Evolutionary conservation across 2,113 vertebrate species (phyloP), one percentile per base, ranked within the genome.

Genomic region (Barbus barbus): DNA sequence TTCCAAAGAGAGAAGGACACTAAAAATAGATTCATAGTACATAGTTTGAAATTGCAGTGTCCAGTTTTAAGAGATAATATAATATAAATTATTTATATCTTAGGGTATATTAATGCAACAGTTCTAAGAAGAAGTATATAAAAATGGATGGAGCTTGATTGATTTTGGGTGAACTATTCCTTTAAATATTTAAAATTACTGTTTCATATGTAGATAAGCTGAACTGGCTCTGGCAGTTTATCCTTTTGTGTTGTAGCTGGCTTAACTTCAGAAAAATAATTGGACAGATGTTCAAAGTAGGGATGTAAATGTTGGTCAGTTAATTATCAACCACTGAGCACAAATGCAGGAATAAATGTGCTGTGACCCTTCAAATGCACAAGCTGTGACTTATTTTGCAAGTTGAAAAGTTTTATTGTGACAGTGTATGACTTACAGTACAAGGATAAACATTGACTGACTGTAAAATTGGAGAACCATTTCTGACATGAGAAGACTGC

Each of bases 181-280:
- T 69, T 22, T 36, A 36, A 69, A 5, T 14, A 41, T 41, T 38
- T 63, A 65, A 18, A 8, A 5, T 46, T 46, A 9, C 9, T 73
- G 36, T 26, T 74, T 73, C 8, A 77, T 51, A n/a, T 58, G 26
- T 22, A 77, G 75, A 77, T 58, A 78, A 78, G 31, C 14, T 20
- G 46, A 75, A 53, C 46, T 6, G 46, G 26, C 73, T 75, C n/a
- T 0, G 24, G 12, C 22, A 46, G 5, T 46, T 74, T 76, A 9
- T 76, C 28, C 26, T 33, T 77, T 33, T 33, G 48, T 56, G 1
- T 77, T 53, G 41, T 44, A 46, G 41, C 41, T 56, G 74, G 38
- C 44, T 74, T 20, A 78, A 58, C 75, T 79, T 79, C 36, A 28
- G 77, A 41, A 63, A 46, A 63, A 3, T 28, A 79, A 81, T 67